phyloP scores from a whole-genome alignment of 2,113 vertebrate genomes.

The Chamaetylas fuelleborni region DNA sequence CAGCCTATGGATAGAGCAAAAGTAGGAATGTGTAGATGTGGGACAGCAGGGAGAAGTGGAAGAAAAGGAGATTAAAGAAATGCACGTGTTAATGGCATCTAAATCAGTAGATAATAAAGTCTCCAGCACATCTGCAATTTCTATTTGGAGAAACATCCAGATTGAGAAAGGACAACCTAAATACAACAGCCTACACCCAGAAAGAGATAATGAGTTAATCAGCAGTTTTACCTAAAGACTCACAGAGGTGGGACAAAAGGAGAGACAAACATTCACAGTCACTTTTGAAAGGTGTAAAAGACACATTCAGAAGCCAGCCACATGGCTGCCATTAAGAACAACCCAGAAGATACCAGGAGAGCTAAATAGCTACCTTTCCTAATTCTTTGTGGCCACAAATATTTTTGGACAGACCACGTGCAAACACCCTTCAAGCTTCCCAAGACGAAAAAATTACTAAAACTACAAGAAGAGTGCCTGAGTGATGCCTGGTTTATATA shows the following conservation, averaged over 20 bases:
- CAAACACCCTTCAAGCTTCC: neutral
- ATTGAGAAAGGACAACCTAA: neutral
- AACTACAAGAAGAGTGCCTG: fast-evolving
- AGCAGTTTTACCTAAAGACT: neutral
- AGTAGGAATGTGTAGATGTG: neutral
- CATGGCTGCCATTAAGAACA: neutral
- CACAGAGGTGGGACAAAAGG: neutral
- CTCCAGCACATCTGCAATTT: neutral
- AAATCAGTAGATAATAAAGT: neutral
- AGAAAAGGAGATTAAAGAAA: neutral
- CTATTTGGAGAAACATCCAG: neutral
- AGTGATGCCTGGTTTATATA: neutral
- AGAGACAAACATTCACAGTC: neutral
- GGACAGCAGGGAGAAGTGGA: neutral
- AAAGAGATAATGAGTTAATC: neutral
- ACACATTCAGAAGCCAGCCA: neutral
- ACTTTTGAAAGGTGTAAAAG: neutral
- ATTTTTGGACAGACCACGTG: neutral
- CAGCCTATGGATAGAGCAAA: neutral
- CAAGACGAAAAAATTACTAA: neutral
- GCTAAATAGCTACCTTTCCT: neutral
- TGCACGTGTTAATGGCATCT: neutral
- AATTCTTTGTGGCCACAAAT: neutral
- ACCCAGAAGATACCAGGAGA: neutral
- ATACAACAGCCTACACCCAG: neutral